Evolutionary conservation across 2,888 invertebrate species (phyloP).

Genomic region (Euplagia quadripunctaria): DNA sequence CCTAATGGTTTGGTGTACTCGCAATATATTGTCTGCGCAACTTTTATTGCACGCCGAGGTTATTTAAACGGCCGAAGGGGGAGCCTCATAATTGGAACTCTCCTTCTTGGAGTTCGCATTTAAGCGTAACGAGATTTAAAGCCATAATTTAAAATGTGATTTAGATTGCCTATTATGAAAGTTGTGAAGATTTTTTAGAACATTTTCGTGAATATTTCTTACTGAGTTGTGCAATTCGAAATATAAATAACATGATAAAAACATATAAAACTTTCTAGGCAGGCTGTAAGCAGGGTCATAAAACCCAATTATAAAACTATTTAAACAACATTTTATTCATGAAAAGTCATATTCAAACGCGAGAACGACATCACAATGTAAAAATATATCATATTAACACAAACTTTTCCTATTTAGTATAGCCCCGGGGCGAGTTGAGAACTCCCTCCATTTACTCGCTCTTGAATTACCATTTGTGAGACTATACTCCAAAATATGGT

Average conservation of each 20-base stretch:
- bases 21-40: conserved; percentile 69
- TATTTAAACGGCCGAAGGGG: conserved; percentile 73
- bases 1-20: conserved; percentile 64
- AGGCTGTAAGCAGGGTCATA: not conserved
- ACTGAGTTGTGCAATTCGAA: not conserved
- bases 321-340: conserved; percentile 15
- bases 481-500: conserved; percentile 56
- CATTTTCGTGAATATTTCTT: conserved; percentile 1
- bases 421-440: conserved; percentile 57
- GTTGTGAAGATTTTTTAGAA: conserved; percentile 21
- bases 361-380: conserved; percentile 52
- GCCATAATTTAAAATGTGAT: conserved; percentile 58
- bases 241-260: not conserved
- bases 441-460: conserved; percentile 57
- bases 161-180: conserved; percentile 43
- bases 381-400: conserved; percentile 64
- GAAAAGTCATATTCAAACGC: conserved; percentile 27
- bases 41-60: conserved; percentile 75
- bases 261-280: not conserved
- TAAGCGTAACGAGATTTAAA: conserved; percentile 59
- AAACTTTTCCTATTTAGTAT: conserved; percentile 67
- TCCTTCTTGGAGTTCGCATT: conserved; percentile 57
- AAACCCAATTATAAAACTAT: conserved; percentile 18
- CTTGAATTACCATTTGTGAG: conserved; percentile 59
- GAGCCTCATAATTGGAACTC: conserved; percentile 66